Conservation (phyloP, 2,797 vertebrate species). For the Anolis apletophallus region DNA sequence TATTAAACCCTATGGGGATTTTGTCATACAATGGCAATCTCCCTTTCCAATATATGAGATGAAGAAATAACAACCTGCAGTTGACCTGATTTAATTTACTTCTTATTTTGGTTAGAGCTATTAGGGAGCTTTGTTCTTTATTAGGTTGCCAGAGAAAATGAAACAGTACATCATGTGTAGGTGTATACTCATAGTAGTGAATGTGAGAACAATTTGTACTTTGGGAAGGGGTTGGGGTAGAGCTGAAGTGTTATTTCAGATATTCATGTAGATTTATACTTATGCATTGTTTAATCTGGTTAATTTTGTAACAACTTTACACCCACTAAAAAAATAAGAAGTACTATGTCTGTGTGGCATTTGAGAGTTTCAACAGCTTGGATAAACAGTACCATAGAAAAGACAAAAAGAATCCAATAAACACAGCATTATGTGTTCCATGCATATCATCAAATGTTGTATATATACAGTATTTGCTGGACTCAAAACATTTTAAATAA, state of each 20-base stretch:
- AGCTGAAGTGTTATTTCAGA: not conserved
- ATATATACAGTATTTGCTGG: too few relatives aligned
- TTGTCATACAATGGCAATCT: not conserved
- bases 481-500: not conserved
- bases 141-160: conserved; percentile 31
- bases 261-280: conserved; percentile 8
- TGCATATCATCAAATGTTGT: too few relatives aligned
- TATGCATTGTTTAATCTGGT: not conserved
- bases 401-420: not conserved
- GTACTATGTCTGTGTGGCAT: not conserved
- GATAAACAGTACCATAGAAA: not conserved
- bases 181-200: not conserved
- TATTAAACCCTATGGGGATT: conserved; percentile 21
- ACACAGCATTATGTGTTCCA: not conserved
- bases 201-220: conserved; percentile 9
- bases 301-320: conserved; percentile 7
- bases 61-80: conserved; percentile 7
- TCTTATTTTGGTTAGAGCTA: not conserved
- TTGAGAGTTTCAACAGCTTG: not conserved
- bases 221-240: too few relatives aligned
- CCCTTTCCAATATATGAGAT: not conserved
- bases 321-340: not conserved
- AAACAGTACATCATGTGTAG: conserved; percentile 21
- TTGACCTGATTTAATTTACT: conserved; percentile 29
- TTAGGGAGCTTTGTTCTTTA: conserved; percentile 29